Evolutionary conservation across 2,888 invertebrate genomes (phyloP), one percentile per base, ranked within the genome.

Genomic region (Sturmia bella): DNA sequence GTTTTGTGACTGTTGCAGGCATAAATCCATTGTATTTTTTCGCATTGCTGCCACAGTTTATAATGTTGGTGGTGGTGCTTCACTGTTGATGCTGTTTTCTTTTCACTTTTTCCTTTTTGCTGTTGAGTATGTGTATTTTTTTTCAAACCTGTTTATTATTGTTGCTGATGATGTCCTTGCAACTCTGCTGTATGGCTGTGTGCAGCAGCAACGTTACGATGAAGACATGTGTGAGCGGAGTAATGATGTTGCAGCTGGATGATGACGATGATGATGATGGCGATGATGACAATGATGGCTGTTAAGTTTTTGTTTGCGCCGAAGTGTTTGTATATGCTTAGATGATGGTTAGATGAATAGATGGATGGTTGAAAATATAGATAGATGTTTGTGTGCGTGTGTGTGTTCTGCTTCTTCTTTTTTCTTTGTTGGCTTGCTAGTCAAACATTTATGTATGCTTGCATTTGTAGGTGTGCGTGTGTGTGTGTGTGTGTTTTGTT

Each of bases 1-100:
- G 78, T 78, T 78, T 78, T 73, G 59, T 69, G 81, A 77, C 72
- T 81, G 76, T 77, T 76, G 72, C 81, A 76, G 73, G 81, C 81
- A 81, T 76, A 66, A 78, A 78, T 74, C 59, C 63, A 50, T 80
- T 80, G 77, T 68, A 68, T 50, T 64, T 66, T 64, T 52, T 64
- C 82, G 78, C 78, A 69, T 77, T 82, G 82, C 74, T 82, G 78
- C 74, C 69, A 69, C 57, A 68, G 75, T 80, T 75, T 68, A 74
- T 80, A 69, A 64, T 75, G 75, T 68, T 78, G 63, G 39, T 59
- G 73, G 41, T 59, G 21, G 59, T 73, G 70, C 56, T 50, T 63
- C 61, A 43, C 68, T 63, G 56, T 80, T 68, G 48, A 4, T 52
- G 32, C 32, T 48, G 17, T n/a, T 75, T 50, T 56, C 37, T 32